Evolutionary conservation across 2,797 vertebrate species (phyloP), one percentile per base, ranked within the genome.

Genomic region (Gobio occitaniae): DNA sequence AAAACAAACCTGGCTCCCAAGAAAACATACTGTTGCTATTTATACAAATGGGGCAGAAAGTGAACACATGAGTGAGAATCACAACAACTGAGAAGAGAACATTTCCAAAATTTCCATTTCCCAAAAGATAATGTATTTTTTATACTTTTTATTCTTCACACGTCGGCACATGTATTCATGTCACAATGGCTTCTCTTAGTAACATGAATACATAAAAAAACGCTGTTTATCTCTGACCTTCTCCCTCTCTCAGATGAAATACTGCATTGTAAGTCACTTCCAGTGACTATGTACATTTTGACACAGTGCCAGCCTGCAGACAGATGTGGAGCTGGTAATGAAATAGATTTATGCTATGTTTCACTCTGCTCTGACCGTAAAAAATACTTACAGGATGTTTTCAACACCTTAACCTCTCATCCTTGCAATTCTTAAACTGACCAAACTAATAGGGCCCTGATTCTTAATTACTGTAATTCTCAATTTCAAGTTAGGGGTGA

Each of bases 261-360:
- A 83, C 16, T 56, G 15, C 19, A 71, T 79, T 80, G 38, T 74
- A 72, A 87, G 80, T 86, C 77, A 72, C 25, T 79, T 83, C 79
- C 78, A 80, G 70, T 80, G 65, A 50, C 82, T 83, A 68, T 79
- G 76, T 87, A 77, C 66, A 78, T 77, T 82, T 69, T 83, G 80
- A 85, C 80, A 65, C 71, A 76, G 47, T 70, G 80, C 68, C 78
- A 59, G 68, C 75, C 74, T 54, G 69, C 41, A 63, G 56, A 47
- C 10, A 41, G 38, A 78, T 41, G 2, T 16, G 15, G 50, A 79
- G 47, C 32, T 52, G 6, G 69, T 78, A 61, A 56, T 79, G 61
- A 66, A 78, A 86, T 29, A 75, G 84, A 87, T 84, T 87, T 86
- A 86, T 79, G 54, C 52, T 78, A 79, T 25, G 47, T 78, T 82